Conservation (phyloP, 2,888 invertebrate genomes). For the Rhabditoides inermis region DNA sequence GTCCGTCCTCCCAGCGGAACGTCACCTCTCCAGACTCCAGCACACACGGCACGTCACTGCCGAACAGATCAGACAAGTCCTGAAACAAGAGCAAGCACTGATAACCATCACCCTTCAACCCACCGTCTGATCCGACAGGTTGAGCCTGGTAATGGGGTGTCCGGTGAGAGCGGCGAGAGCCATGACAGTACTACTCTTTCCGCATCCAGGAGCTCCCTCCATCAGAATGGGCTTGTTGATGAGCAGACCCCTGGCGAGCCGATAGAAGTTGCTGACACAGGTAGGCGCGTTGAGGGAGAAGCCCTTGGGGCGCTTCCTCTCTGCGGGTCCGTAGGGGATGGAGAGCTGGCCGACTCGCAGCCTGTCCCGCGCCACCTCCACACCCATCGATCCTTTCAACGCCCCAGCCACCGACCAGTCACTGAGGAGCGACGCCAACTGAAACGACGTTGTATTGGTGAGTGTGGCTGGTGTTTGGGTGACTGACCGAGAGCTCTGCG, state of each 20-base stretch:
- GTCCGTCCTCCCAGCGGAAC: slow-evolving; percentile 93
- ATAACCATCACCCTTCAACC: slow-evolving; percentile 48
- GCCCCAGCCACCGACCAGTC: too few relatives aligned
- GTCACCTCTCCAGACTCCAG: slow-evolving; percentile 68
- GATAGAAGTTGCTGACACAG: slow-evolving; percentile 67
- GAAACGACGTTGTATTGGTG: too few relatives aligned
- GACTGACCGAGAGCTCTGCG: slow-evolving; percentile 20
- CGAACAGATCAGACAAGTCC: slow-evolving; percentile 94
- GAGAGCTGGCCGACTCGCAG: slow-evolving; percentile 18
- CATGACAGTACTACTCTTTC: slow-evolving; percentile 72
- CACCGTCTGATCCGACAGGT: slow-evolving; percentile 95
- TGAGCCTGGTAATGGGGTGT: slow-evolving; percentile 78
- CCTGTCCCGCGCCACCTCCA: too few relatives aligned
- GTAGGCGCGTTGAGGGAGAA: slow-evolving; percentile 54
- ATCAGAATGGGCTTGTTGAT: slow-evolving; percentile 75
- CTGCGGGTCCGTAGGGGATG: slow-evolving; percentile 18
- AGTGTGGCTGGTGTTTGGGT: too few relatives aligned
- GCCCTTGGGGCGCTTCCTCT: slow-evolving; percentile 65
- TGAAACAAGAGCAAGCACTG: slow-evolving; percentile 51
- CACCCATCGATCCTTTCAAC: too few relatives aligned
- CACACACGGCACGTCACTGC: slow-evolving; percentile 89
- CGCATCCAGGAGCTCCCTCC: slow-evolving; percentile 90
- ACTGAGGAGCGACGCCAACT: too few relatives aligned
- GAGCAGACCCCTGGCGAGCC: slow-evolving; percentile 74
- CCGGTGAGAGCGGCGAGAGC: slow-evolving; percentile 78